These are phyloP conservation scores for Cerastoderma edule DNA, from an alignment of 2,888 invertebrate species.

Conservation along the genomic window DNA sequence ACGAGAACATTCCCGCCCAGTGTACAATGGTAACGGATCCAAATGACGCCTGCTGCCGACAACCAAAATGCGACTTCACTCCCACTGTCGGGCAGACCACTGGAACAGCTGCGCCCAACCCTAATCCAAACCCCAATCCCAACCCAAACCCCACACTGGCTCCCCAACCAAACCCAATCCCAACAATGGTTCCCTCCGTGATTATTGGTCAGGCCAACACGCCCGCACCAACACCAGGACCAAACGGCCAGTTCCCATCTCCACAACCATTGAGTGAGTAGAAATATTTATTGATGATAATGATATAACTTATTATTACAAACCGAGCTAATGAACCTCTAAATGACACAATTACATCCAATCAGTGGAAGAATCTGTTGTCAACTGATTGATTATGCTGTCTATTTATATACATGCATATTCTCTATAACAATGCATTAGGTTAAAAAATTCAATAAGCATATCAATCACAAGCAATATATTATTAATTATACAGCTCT, in stretches of 20 bases:
- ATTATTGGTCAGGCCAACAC: constrained; percentile 67
- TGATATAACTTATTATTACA: too few species aligned
- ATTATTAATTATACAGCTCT: too few species aligned
- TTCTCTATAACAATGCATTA: too few species aligned
- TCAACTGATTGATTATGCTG: too few species aligned
- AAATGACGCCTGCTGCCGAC: constrained; percentile 67
- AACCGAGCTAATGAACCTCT: too few species aligned
- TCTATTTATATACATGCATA: too few species aligned
- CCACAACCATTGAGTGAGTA: constrained; percentile 65
- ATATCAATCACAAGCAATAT: too few species aligned
- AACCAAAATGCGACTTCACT: constrained; percentile 67
- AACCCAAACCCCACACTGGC: constrained; percentile 64
- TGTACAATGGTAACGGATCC: constrained; percentile 68
- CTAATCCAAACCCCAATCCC: constrained; percentile 20
- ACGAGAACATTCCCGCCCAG: constrained; percentile 60
- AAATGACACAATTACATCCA: too few species aligned
- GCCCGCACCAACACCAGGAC: constrained; percentile 67
- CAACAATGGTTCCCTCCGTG: constrained; percentile 62
- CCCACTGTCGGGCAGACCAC: constrained; percentile 53
- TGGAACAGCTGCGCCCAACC: constrained; percentile 63
- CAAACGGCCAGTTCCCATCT: constrained; percentile 55
- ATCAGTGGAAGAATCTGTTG: too few species aligned
- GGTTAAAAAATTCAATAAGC: too few species aligned
- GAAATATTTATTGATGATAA: too few species aligned
- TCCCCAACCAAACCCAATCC: constrained; percentile 60